These are phyloP conservation scores for Belgica antarctica DNA, from an alignment of 2,888 invertebrate species.

Conservation along the genomic window DNA sequence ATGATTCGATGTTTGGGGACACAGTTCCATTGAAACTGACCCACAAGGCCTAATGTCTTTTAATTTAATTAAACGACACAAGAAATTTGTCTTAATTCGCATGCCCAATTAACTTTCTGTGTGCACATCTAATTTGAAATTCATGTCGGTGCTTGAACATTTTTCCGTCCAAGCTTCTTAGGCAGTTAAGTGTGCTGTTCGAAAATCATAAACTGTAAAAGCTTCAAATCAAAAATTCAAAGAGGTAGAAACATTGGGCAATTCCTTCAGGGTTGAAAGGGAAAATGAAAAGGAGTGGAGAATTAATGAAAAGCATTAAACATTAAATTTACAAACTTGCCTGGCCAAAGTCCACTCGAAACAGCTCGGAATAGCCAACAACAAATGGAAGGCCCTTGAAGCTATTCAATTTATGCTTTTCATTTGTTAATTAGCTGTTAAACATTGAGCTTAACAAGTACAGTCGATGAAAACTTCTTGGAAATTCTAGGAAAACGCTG, in stretches of 20 bases:
- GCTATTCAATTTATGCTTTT: too few relatives aligned
- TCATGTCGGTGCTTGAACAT: background rate
- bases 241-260: background rate
- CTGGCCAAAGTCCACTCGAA: too few relatives aligned
- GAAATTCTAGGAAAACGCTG: too few relatives aligned
- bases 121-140: slow-evolving; percentile 18
- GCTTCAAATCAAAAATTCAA: background rate
- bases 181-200: background rate
- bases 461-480: too few relatives aligned
- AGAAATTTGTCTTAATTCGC: slow-evolving; percentile 21
- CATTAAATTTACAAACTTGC: background rate
- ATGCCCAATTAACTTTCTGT: slow-evolving; percentile 34
- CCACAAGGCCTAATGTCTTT: background rate
- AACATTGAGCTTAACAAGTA: too few relatives aligned
- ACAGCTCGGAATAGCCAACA: too few relatives aligned
- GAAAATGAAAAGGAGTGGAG: background rate
- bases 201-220: background rate
- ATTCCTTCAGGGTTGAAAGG: background rate
- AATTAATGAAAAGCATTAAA: background rate
- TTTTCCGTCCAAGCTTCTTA: too few relatives aligned
- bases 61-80: slow-evolving; percentile 23
- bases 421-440: too few relatives aligned
- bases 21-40: background rate
- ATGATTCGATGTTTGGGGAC: background rate
- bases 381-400: too few relatives aligned